Conservation (phyloP, 2,797 vertebrate genomes). For the Malacoctenus gilli region DNA sequence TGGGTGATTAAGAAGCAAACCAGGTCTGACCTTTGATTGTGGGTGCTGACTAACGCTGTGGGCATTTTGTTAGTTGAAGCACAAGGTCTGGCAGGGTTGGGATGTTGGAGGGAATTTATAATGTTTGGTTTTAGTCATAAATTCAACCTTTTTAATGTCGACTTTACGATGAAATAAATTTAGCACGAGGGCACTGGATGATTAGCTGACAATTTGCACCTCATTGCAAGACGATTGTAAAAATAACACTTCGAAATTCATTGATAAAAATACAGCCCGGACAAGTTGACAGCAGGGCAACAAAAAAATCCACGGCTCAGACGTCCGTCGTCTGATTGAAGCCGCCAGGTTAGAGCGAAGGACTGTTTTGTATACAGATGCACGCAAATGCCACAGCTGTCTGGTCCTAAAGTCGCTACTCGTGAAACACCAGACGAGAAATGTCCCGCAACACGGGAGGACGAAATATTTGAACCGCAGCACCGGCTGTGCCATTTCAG, state of each 20-base stretch:
- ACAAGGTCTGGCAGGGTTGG: constrained; percentile 47
- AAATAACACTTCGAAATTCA: constrained; percentile 21
- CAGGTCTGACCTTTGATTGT: constrained; percentile 76
- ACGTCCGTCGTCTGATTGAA: constrained; percentile 48
- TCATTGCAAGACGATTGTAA: constrained; percentile 15
- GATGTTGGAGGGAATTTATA: constrained; percentile 37
- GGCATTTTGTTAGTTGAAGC: constrained; percentile 67
- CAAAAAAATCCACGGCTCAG: too few species aligned
- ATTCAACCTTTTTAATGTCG: constrained; percentile 20
- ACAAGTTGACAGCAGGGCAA: constrained; percentile 48
- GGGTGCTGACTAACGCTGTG: constrained; percentile 70
- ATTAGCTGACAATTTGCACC: constrained; percentile 20
- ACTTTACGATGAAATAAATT: constrained; percentile 29
- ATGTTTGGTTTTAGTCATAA: constrained; percentile 60
- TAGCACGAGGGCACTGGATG: background rate
- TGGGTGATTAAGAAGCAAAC: constrained; percentile 76
- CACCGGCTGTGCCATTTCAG: constrained; percentile 40
- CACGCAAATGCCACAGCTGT: constrained; percentile 47
- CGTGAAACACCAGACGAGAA: constrained; percentile 30
- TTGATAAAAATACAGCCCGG: constrained; percentile 36
- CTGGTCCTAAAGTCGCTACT: constrained; percentile 28
- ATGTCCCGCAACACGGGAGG: constrained; percentile 21
- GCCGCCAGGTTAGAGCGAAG: constrained; percentile 36
- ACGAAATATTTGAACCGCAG: constrained; percentile 35
- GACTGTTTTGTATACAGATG: constrained; percentile 42